Base-by-base conservation (phyloP, 2,113 vertebrate species). In the Oreocharis arfaki region DNA sequence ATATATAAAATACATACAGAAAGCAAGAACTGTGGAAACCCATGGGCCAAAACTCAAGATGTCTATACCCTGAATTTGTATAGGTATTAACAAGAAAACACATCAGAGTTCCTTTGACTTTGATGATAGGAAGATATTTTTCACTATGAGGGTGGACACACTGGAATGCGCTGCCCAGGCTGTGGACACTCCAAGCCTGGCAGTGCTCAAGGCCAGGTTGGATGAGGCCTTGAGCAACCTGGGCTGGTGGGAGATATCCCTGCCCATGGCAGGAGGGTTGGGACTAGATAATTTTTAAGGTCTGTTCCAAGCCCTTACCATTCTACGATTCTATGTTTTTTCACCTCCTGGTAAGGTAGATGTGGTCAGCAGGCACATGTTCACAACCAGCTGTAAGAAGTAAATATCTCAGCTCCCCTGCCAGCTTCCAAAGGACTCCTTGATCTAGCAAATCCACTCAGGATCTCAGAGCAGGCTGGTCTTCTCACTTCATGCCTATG, bases 371-470 rank as follows among this genome's bases (percentile, higher is more conserved):
- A 70, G 55, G 27, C 16, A 28, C 12, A 2, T 0, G 14, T 30
- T 65, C 42, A 39, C 21, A 65, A 15, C 4, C 24, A 30, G 23
- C 6, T 55, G 20, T 12, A 19, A 17, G 11, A 28, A 71, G 20
- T 16, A 60, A 65, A 10, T 67, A 30, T 20, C 1, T 1, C 1
- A 6, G 27, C 20, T 75, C 4, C 17, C 7, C 13, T 21, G 11
- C 3, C 22, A 80, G 28, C 21, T 76, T 55, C 53, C 70, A 63
- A 47, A 59, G 4, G 16, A 33, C n/a, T 79, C 59, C 50, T 61
- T 0, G 0, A 61, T 7, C 10, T 50, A 73, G 28, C 5, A 79
- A 32, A 64, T 49, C 35, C 44, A 9, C 33, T 87, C 41, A 67
- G 59, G 18, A 55, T 6, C 41, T 61, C 37, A 35, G 53, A 52